phyloP scores from a whole-genome alignment of 2,797 vertebrate genomes.

The Gambelia wislizenii region DNA sequence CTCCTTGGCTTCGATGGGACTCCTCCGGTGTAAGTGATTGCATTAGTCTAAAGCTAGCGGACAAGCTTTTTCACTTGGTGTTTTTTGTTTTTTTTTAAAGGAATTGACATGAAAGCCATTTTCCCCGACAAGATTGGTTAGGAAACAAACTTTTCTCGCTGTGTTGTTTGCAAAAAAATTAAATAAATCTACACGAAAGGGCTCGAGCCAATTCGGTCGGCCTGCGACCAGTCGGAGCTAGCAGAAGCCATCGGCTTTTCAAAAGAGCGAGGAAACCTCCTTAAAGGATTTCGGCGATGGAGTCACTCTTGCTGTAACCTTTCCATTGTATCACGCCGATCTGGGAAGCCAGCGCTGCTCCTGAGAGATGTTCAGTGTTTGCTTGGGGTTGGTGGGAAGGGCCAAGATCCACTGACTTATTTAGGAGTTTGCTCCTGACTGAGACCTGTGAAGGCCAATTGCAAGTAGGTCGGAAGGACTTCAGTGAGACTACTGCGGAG shows the following conservation, averaged over 20 bases:
- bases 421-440: background rate
- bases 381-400: background rate
- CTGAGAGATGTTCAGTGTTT: background rate
- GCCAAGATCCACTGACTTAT: background rate
- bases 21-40: constrained; percentile 19
- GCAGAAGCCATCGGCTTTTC: rapidly evolving
- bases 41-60: background rate
- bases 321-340: background rate
- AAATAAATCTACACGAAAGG: background rate
- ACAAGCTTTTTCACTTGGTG: too few relatives aligned
- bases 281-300: background rate
- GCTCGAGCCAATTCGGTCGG: background rate
- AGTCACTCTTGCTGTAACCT: background rate
- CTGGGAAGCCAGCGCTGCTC: background rate
- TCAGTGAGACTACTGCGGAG: background rate
- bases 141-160: background rate
- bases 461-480: background rate
- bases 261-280: background rate
- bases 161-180: background rate
- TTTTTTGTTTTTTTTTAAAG: background rate
- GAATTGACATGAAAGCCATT: background rate
- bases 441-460: too few relatives aligned
- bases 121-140: background rate
- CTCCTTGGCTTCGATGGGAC: constrained; percentile 16
- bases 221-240: background rate